Evolutionary conservation across 2,888 invertebrate genomes (phyloP), one percentile per base, ranked within the genome.

Genomic region (Eupithecia tripunctaria): DNA sequence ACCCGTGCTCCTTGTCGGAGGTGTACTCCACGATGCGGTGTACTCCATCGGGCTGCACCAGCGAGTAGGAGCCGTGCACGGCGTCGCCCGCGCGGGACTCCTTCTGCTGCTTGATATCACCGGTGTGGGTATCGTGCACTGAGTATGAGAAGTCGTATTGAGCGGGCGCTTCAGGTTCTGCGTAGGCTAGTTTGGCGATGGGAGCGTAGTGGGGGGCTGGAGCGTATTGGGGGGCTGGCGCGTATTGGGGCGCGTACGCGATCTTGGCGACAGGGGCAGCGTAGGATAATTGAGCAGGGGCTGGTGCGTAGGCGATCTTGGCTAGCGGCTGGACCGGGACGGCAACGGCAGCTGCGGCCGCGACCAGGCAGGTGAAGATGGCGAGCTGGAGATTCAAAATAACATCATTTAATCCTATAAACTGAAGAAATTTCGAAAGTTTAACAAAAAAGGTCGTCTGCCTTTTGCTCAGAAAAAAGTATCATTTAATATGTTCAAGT

Each of bases 31-130:
- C 94, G 75, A 94, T 89, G 77, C 94, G 91, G 80, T 85, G 88
- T 59, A 90, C 88, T 1, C 94, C 94, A 67, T 94, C 94, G 75
- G 94, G 93, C 75, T 94, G 94, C 56, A 94, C 85, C n/a, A 94
- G 88, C 6, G 94, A 93, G 88, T 94, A 94, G 38, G 89, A 91
- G 75, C 94, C 94, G 66, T 92, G 92, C 63, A 94, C 92, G 74
- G 82, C 85, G 81, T 94, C 92, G 5, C 94, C 94, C 76, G 84
- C 81, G 78, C 94, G 94, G 67, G 86, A 81, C 78, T 94, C 94
- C 79, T 92, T 88, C 85, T 94, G 94, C 79, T 93, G 87, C 83
- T 94, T 94, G 78, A 93, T 84, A 83, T 94, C 94, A 2, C 94
- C 94, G 82, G 84, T 91, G 82, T 91, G 90, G 1, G 84, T 81